A percentile compares a stretch with the other conserved stretches of the same genome.
Conservation (phyloP, 2,888 invertebrate species). For the Oegoconia quadripuncta region DNA sequence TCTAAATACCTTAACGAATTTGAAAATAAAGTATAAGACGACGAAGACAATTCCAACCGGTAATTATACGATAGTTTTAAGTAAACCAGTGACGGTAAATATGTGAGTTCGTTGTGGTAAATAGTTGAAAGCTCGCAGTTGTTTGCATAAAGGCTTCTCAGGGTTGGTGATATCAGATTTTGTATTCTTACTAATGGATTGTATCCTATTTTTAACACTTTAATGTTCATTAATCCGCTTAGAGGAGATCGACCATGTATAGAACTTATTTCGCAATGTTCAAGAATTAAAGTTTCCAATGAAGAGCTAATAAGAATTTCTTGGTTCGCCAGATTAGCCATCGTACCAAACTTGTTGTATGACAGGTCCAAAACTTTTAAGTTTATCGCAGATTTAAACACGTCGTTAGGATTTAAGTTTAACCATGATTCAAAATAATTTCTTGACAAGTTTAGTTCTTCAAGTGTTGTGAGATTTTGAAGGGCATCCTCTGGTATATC, state of each 20-base stretch:
- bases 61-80: constrained; percentile 82
- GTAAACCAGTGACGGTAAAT: constrained; percentile 78
- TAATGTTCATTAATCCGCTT: constrained; percentile 71
- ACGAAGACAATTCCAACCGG: constrained; percentile 66
- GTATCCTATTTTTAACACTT: constrained; percentile 71
- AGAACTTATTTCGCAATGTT: constrained; percentile 80
- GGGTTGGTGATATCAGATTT: constrained; percentile 67
- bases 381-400: constrained; percentile 65
- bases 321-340: constrained; percentile 67
- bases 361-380: constrained; percentile 82
- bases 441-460: constrained; percentile 80
- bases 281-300: constrained; percentile 79
- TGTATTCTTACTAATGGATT: constrained; percentile 73
- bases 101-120: constrained; percentile 72
- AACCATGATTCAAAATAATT: constrained; percentile 81
- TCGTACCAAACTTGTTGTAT: constrained; percentile 77
- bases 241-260: constrained; percentile 72
- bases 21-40: constrained; percentile 61
- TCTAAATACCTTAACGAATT: constrained; percentile 77
- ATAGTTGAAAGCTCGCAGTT: constrained; percentile 77
- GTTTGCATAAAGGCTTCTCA: constrained; percentile 78
- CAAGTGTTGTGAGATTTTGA: constrained; percentile 74
- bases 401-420: constrained; percentile 74
- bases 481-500: constrained; percentile 68
- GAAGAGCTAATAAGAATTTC: constrained; percentile 79